Conservation (phyloP, 2,113 vertebrate genomes). For the Laticauda laticaudata region DNA sequence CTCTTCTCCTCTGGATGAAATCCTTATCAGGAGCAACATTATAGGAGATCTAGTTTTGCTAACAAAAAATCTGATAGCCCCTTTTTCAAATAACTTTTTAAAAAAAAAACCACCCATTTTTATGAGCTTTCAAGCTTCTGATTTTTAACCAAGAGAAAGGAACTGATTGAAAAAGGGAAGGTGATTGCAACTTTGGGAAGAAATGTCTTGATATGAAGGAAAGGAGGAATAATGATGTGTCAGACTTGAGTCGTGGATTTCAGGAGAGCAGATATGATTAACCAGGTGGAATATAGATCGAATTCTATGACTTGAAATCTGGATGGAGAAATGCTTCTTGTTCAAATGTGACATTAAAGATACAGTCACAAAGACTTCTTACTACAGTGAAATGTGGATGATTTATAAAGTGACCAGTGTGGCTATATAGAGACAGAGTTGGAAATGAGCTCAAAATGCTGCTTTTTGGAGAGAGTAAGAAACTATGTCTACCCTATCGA, state of each 20-base stretch:
- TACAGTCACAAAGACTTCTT: background rate
- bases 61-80: background rate
- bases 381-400: background rate
- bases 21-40: background rate
- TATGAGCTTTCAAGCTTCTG: background rate
- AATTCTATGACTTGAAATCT: background rate
- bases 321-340: background rate
- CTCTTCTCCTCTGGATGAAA: background rate
- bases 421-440: background rate
- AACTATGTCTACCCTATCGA: no score
- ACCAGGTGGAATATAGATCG: background rate
- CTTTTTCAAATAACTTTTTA: background rate
- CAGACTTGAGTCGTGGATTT: background rate
- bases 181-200: background rate
- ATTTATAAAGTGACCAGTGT: background rate
- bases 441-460: no score
- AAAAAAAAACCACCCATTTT: background rate
- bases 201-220: background rate
- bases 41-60: background rate
- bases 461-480: no score
- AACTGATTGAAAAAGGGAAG: background rate
- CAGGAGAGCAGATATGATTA: background rate
- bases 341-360: background rate
- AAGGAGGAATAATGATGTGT: background rate
- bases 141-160: background rate